Base-by-base conservation (phyloP, 2,797 vertebrate species). In the Diplodus puntazzo region DNA sequence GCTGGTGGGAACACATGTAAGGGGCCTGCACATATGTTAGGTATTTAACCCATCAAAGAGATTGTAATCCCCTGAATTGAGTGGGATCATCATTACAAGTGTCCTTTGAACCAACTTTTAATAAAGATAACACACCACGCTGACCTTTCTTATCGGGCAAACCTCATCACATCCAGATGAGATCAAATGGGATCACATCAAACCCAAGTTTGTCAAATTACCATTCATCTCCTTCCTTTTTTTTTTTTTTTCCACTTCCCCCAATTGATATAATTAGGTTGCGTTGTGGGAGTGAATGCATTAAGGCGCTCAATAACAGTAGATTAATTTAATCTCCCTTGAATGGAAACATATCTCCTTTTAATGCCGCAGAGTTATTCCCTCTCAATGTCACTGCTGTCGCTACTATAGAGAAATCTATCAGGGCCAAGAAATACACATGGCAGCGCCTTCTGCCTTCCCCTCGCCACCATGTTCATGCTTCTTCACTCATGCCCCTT, bases 271-370 rank as follows among this genome's bases (percentile, higher is more conserved):
- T 91, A 87, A 90, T 94, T 87, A 91, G 84, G 75, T 71, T 80
- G 86, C 61, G 66, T 88, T 81, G 80, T 80, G 88, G 84, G 80
- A 84, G 84, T 75, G 69, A 80, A 70, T 81, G 77, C 73, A 93
- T 92, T 87, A 91, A 84, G 65, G 67, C 80, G 74, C 81, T 90
- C 84, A 88, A 83, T 92, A 90, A 88, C 81, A 66, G 77, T 45
- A 90, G 88, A 93, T 92, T 92, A 66, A 88, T 81, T 92, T 91
- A 92, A 92, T 90, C 68, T 86, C 79, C 69, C 82, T 81, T 67
- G 76, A 91, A 91, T 88, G 83, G 84, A 90, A 87, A 84, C 72
- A 79, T 72, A 85, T 80, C 71, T 87, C 63, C 77, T 88, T 39
- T 79, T 89, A 92, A 91, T 87, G 84, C 83, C 59, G 74, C 69